Evolutionary conservation across 1,140 invertebrate genomes (phyloP).

Genomic region (Trichoplusia ni): DNA sequence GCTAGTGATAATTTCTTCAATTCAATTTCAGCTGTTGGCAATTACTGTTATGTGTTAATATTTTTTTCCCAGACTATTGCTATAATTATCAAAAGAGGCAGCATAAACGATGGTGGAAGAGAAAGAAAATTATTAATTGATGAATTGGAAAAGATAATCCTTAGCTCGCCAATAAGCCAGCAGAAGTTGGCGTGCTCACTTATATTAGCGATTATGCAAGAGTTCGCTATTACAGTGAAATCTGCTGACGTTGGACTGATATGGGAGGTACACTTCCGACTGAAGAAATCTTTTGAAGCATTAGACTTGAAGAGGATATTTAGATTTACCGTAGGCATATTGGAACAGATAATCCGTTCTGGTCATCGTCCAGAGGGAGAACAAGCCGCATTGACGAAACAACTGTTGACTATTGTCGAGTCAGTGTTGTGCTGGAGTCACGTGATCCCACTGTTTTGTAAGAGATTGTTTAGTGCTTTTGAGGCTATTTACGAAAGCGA

Average conservation of each 20-base stretch:
- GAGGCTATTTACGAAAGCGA: conserved; percentile 87
- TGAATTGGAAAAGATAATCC: conserved; percentile 82
- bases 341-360: conserved; percentile 81
- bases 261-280: conserved; percentile 92
- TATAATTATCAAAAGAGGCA: conserved; percentile 92
- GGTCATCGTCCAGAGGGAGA: conserved; percentile 78
- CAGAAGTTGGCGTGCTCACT: conserved; percentile 91
- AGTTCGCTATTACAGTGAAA: conserved; percentile 92
- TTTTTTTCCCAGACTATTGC: conserved; percentile 90
- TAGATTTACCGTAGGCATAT: conserved; percentile 77
- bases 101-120: conserved; percentile 86
- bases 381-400: conserved; percentile 81
- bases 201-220: conserved; percentile 91
- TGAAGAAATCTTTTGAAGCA: conserved; percentile 92
- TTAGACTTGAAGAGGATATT: conserved; percentile 91
- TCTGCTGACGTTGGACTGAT: conserved; percentile 92
- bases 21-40: background rate
- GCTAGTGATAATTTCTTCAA: too few relatives aligned
- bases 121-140: conserved; percentile 87
- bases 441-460: conserved; percentile 84
- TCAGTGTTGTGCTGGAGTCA: conserved; percentile 89
- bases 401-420: conserved; percentile 88
- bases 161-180: conserved; percentile 78
- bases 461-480: conserved; percentile 87
- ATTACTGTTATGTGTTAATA: conserved; percentile 38